Evolutionary conservation across 2,113 vertebrate species (phyloP).

Genomic region (Lichenostomus cassidix): DNA sequence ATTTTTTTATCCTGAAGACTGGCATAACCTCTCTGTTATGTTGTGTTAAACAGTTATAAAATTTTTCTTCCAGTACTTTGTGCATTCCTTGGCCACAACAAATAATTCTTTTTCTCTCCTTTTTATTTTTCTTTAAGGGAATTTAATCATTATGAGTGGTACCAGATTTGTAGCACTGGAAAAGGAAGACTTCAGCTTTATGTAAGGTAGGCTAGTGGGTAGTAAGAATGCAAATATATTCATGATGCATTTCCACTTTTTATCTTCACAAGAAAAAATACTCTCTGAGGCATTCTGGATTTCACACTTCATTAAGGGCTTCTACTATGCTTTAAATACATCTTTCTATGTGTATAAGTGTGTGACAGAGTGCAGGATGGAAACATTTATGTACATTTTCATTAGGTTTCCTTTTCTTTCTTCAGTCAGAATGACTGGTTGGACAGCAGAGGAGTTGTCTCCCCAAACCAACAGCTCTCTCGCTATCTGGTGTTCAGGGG

Average conservation of each 20-base stretch:
- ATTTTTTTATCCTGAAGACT: neutral
- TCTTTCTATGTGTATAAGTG: neutral
- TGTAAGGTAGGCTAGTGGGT: neutral
- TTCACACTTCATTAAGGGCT: neutral
- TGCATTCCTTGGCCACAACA: neutral
- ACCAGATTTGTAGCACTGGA: neutral
- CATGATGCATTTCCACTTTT: neutral
- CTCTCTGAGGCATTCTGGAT: neutral
- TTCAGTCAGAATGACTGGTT: neutral
- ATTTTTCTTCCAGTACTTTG: neutral
- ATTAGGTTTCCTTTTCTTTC: neutral
- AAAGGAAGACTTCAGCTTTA: neutral
- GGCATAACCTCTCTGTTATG: neutral
- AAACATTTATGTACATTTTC: neutral
- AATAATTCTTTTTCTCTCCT: neutral
- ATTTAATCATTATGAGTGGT: neutral
- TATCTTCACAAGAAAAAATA: neutral
- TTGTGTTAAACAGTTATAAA: neutral
- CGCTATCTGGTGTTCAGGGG: neutral
- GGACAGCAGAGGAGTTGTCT: neutral
- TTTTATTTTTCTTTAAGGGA: neutral
- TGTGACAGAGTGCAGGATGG: neutral
- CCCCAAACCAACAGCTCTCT: neutral
- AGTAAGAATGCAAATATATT: neutral
- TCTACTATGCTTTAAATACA: neutral